Evolutionary conservation across 2,113 vertebrate genomes (phyloP).

Genomic region (Prietella phreatophila): DNA sequence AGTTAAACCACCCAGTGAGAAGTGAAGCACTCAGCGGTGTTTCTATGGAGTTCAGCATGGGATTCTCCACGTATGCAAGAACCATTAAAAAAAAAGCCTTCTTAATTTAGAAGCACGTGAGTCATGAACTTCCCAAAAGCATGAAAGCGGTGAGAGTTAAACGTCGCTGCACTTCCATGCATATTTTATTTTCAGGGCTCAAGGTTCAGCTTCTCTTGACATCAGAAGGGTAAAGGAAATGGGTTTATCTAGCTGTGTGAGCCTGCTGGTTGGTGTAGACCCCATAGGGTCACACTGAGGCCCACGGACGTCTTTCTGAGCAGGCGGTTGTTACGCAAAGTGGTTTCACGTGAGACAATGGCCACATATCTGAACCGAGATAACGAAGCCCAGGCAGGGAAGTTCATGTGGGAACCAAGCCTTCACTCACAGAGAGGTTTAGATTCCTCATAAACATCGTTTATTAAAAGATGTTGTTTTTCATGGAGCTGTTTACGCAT

Average conservation of each 20-base stretch:
- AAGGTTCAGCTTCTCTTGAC: slow-evolving; percentile 33
- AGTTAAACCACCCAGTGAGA: slow-evolving; percentile 55
- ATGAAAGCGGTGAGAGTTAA: not conserved
- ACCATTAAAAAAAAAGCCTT: not conserved
- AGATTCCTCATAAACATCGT: not conserved
- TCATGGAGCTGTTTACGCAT: not conserved
- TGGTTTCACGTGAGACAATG: slow-evolving; percentile 62
- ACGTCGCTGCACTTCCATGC: not conserved
- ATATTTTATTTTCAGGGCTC: not conserved
- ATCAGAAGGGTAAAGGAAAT: not conserved
- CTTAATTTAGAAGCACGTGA: slow-evolving; percentile 44
- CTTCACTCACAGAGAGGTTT: not conserved
- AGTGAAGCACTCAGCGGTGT: not conserved
- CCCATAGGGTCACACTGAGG: slow-evolving; percentile 46
- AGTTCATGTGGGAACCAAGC: slow-evolving; percentile 68
- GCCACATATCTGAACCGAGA: slow-evolving; percentile 56
- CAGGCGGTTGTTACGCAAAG: slow-evolving; percentile 35
- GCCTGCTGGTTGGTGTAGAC: slow-evolving; percentile 45
- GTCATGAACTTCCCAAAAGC: slow-evolving; percentile 39
- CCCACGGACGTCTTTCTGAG: slow-evolving; percentile 12
- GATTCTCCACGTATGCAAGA: not conserved
- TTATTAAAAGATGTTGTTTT: not conserved
- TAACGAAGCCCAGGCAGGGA: slow-evolving; percentile 34
- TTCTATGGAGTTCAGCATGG: not conserved
- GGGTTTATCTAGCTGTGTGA: slow-evolving; percentile 19